Base-by-base conservation (phyloP, 2,888 invertebrate species). In the Volucella inanis region DNA sequence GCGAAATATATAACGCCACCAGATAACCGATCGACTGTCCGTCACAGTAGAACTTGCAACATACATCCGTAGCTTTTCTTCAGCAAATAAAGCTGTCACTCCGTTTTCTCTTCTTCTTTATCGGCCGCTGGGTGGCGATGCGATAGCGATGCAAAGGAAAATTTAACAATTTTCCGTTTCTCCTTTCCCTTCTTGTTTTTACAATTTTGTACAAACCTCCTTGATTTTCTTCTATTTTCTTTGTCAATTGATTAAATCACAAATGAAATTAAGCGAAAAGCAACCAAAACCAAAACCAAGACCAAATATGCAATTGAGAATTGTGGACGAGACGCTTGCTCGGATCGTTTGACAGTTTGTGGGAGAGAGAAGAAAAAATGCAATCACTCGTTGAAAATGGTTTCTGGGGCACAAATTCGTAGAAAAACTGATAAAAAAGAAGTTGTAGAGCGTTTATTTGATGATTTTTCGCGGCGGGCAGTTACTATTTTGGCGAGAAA, bases 1-100 rank as follows among this genome's bases (percentile, higher is more conserved):
- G 31, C 31, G 31, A 61, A 49, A 84, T 65, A 72, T 80, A 11
- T 68, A 80, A 81, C 85, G 85, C 85, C 77, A 81, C 52, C 72
- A 72, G 59, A 79, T 64, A 71, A 50, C 39, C 47, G 54, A 31
- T 65, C 47, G 81, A 85, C 67, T 72, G 72, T 81, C 71, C 65
- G 10, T 8, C 1, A 4, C 12, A 38, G 3, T 1, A 9, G 2
- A 81, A 85, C 85, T 85, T 72, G 43, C 47, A 49, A 62, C 11
- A 10, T 38, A 64, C 85, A 50, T 18, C 85, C 57, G 81, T 85
- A 80, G 75, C 61, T 85, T 85, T 85, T 77, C 81, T 68, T 31
- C 8, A 43, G 3, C 75, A 75, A 80, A 76, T 80, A 65, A 79
- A 79, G 70, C 70, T 75, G 59, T 70, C 75, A 68, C 65, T 50